These are phyloP conservation scores for Cladopsammia gracilis DNA, from an alignment of 64 coral and sea anemone genomes.

Conservation along the genomic window DNA sequence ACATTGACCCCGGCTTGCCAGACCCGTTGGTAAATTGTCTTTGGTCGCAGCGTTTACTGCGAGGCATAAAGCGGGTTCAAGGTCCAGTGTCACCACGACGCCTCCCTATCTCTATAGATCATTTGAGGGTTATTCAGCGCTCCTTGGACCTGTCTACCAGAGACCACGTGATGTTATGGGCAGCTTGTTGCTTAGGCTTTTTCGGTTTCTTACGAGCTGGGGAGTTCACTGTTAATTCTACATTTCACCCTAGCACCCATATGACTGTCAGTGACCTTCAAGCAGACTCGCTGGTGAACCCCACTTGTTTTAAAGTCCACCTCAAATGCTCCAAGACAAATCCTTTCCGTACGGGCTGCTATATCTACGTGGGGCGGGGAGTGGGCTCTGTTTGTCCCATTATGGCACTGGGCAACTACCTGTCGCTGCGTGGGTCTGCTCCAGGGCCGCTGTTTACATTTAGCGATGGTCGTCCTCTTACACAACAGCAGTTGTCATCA, in stretches of 20 bases:
- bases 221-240: conserved; percentile 23
- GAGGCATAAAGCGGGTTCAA: conserved; percentile 9
- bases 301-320: background rate
- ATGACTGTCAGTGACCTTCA: too few relatives aligned
- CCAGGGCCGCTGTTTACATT: conserved; percentile 11
- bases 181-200: conserved; percentile 10
- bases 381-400: background rate
- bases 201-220: conserved; percentile 18
- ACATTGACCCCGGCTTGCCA: conserved; percentile 7
- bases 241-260: background rate
- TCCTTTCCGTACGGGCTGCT: background rate
- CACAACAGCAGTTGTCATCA: background rate
- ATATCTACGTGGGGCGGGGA: background rate
- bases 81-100: background rate
- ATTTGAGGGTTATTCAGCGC: background rate
- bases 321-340: conserved; percentile 21
- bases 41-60: background rate
- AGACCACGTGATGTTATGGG: conserved; percentile 37
- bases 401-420: background rate
- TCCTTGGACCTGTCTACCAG: background rate
- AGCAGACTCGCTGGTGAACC: background rate
- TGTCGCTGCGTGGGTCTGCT: background rate
- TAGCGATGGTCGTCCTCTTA: conserved; percentile 17
- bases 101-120: background rate
- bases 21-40: conserved; percentile 23